A percentile compares a stretch with the other conserved stretches of the same genome.
phyloP scores from a whole-genome alignment of 2,113 vertebrate genomes.

The Hyperoodon ampullatus region DNA sequence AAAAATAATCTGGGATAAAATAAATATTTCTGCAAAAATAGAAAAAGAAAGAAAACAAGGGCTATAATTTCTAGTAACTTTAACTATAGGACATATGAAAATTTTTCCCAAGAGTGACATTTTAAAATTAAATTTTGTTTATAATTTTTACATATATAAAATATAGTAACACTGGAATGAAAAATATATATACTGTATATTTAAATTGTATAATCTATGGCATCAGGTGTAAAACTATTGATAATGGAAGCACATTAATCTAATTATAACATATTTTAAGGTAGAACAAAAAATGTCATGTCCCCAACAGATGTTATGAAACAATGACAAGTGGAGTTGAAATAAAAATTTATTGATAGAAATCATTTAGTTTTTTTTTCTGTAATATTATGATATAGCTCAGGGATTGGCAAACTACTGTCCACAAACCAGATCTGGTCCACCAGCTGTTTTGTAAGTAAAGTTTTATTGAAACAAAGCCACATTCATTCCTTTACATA shows the following conservation, averaged over 20 bases:
- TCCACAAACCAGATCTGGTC: background rate
- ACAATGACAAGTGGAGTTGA: background rate
- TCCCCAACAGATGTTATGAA: background rate
- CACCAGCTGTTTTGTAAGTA: background rate
- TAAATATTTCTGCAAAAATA: background rate
- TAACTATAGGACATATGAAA: background rate
- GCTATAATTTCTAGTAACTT: background rate
- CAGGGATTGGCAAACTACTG: background rate
- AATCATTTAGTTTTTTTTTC: background rate
- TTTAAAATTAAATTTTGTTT: constrained; percentile 9
- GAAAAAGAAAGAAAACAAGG: background rate
- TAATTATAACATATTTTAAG: background rate
- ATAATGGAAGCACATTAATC: background rate
- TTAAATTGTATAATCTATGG: background rate
- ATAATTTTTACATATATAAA: background rate
- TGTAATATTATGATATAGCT: background rate
- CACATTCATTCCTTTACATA: background rate
- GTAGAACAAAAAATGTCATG: background rate
- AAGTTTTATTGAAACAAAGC: background rate
- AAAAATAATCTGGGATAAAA: background rate
- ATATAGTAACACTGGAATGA: background rate
- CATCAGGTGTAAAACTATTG: background rate
- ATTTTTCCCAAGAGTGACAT: background rate
- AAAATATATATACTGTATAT: background rate
- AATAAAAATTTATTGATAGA: background rate